Evolutionary conservation across 2,113 vertebrate genomes (phyloP), one percentile per base, ranked within the genome.

Genomic region (Macquaria ambigua): DNA sequence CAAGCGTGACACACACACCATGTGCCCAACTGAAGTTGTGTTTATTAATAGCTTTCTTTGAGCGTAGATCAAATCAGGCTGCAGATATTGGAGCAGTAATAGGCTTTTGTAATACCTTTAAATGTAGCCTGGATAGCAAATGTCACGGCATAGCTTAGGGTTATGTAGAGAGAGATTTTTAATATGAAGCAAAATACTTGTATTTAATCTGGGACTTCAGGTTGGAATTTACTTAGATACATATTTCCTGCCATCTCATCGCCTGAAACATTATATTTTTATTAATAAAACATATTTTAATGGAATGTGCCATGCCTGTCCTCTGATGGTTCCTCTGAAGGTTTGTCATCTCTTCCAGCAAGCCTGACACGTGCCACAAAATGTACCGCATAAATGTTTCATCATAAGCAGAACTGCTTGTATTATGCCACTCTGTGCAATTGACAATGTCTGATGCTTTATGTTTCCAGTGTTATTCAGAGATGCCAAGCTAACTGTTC

Each of bases 11-110:
- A 71, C 76, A 21, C 3, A 34, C 67, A 21, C 71, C 79, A 72
- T 87, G 79, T 79, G 81, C 69, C 77, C 46, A 10, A 69, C 84
- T 52, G 72, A 79, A 84, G 74, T 79, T 56, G 70, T 58, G 82
- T 79, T 89, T 91, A 90, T 92, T 92, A 89, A 94, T 93, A 90
- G 88, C 79, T 78, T 81, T 86, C 81, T 92, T 64, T 92, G 86
- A 87, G 86, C 64, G 3, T 56, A 67, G 75, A 90, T 90, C 66
- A 87, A 90, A 90, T 87, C 82, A 66, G 78, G 62, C 88, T 81
- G 87, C 82, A 84, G 66, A 82, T 89, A 89, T 87, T 79, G 86
- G 69, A 73, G 82, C 31, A 28, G 67, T 81, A 84, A 81, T 81
- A 68, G 78, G 79, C 59, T 89, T 89, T 81, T 82, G 83, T 87